Evolutionary conservation across 2,797 vertebrate genomes (phyloP), one percentile per base, ranked within the genome.

Genomic region (Simalia tracyae): DNA sequence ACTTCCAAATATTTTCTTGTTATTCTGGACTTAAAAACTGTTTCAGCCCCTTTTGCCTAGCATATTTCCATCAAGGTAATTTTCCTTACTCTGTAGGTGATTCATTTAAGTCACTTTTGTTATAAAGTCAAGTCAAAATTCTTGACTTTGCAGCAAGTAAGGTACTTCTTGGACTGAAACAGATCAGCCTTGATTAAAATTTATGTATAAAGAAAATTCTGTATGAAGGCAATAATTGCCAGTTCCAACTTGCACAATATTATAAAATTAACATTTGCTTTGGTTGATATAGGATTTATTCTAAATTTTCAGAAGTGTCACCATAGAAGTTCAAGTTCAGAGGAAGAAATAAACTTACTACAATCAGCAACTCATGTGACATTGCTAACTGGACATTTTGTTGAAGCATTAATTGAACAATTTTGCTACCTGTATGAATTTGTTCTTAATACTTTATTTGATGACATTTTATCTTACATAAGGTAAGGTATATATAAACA

Each of bases 401-500:
- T 95, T 94, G 89, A 90, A 90, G 24, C 95, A 94, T 56, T 60
- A 93, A 93, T 94, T 94, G 95, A 42, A 63, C 61, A 22, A 68
- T 46, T 89, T 94, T 89, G 91, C 93, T 92, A 57, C 5, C 24
- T 90, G 59, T 11, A 76, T 90, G 63, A 72, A 92, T 91, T 92
- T 76, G 88, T 91, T 88, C 86, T 88, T 90, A 66, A 88, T 31
- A 86, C 90, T 31, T 17, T 72, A 36, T 36, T 72, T 72, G 15
- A 72, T 72, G 31, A 72, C n/a, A 72, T 36, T 87, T 92, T 95
- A 93, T 95, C 92, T 24, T 24, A 87, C n/a, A 42, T 26, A 84
- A 50, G 50, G 54, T 31, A 36, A 72, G 42, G 11, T 54, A 84
- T 50, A 26, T 84, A 54, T 28, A n/a, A 14, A 46, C 15, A 63